Evolutionary conservation across 2,797 vertebrate species (phyloP).

Genomic region (Phoxinus dragarum): DNA sequence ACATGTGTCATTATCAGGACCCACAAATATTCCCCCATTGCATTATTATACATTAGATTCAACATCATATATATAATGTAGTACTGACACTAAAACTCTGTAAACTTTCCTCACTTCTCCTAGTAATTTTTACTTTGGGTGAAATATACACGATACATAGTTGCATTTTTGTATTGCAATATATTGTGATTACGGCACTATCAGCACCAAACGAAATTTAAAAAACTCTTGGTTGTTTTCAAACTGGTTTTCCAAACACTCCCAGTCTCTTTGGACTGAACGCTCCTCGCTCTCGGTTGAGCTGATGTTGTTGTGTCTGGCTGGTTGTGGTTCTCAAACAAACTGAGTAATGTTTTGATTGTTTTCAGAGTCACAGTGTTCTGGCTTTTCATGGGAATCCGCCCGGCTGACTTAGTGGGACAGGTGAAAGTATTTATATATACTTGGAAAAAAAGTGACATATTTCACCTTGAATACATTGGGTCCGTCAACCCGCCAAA

Average conservation of each 20-base stretch:
- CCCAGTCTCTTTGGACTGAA: not conserved
- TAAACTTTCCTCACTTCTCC: too few relatives aligned
- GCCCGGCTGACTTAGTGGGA: not conserved
- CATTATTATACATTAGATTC: too few relatives aligned
- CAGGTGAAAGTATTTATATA: not conserved
- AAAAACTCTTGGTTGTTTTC: not conserved
- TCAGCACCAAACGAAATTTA: not conserved
- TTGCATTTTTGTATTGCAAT: too few relatives aligned
- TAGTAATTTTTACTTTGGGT: too few relatives aligned
- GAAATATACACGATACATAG: too few relatives aligned
- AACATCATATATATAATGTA: too few relatives aligned
- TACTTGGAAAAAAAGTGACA: not conserved
- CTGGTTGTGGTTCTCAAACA: constrained; percentile 5
- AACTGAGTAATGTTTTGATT: constrained; percentile 1
- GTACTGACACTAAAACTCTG: too few relatives aligned
- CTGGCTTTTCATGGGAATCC: not conserved
- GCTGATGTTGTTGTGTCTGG: not conserved
- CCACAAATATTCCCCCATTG: too few relatives aligned
- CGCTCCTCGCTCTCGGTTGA: not conserved
- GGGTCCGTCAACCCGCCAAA: too few relatives aligned
- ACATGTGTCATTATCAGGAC: too few relatives aligned
- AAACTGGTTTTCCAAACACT: not conserved
- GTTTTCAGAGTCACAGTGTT: not conserved
- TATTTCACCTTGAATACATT: not conserved
- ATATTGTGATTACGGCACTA: too few relatives aligned